phyloP scores from a whole-genome alignment of 2,888 invertebrate genomes.

The Aphrophora alni region DNA sequence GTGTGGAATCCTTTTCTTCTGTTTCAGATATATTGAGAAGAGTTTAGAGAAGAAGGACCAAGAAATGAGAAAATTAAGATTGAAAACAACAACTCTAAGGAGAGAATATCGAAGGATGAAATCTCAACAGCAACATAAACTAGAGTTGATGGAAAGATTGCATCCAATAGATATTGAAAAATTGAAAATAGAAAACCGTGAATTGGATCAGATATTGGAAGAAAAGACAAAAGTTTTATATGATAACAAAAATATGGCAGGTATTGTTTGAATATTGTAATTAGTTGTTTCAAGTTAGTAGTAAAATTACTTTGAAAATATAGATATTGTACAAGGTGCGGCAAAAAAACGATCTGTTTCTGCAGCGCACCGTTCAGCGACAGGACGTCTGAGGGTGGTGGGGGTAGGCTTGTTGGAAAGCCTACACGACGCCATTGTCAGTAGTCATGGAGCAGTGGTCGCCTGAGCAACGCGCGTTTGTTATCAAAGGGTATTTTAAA shows the following conservation, averaged over 20 bases:
- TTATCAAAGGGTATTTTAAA: no score
- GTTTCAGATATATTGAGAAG: not conserved
- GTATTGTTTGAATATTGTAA: no score
- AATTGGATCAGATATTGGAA: slow-evolving; percentile 8
- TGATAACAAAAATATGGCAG: not conserved
- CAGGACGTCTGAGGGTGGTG: no score
- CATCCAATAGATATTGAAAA: slow-evolving; percentile 22
- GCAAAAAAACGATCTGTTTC: no score
- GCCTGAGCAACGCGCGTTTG: no score
- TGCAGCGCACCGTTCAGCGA: no score
- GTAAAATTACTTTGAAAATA: no score
- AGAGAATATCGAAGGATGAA: slow-evolving; percentile 10
- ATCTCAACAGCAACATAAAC: slow-evolving; percentile 14
- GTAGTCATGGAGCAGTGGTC: no score
- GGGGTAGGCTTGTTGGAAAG: no score
- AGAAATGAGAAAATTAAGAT: slow-evolving; percentile 25
- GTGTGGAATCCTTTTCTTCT: not conserved
- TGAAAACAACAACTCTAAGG: slow-evolving; percentile 7
- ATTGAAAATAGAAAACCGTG: slow-evolving; percentile 22
- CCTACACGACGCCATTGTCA: no score
- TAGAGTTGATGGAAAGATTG: slow-evolving; percentile 15
- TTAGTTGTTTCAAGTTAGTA: no score
- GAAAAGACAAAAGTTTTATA: slow-evolving; percentile 8
- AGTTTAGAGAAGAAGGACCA: not conserved
- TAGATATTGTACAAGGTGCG: no score